Evolutionary conservation across 1,140 invertebrate species (phyloP).

Genomic region (Drosophila pandora): DNA sequence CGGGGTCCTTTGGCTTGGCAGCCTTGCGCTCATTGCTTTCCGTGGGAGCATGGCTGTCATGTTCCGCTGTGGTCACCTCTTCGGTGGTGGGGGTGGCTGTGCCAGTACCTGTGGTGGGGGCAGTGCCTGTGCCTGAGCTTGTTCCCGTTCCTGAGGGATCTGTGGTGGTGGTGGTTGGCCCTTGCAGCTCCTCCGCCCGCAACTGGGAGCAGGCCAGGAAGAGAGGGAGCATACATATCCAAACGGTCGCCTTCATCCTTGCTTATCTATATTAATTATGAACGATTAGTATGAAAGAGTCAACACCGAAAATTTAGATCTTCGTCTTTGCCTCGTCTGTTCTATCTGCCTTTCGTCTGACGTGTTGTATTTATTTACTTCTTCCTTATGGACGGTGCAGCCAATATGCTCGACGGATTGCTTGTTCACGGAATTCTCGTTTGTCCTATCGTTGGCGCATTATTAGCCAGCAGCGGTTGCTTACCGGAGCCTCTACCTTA

Average conservation of each 20-base stretch:
- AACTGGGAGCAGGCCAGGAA: constrained; percentile 41
- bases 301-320: constrained; percentile 36
- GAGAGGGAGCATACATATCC: constrained; percentile 47
- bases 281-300: not conserved
- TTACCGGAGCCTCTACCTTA: constrained; percentile 11
- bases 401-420: constrained; percentile 29
- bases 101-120: constrained; percentile 8
- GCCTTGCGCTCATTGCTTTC: constrained; percentile 67
- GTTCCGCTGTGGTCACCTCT: constrained; percentile 55
- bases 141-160: constrained; percentile 9
- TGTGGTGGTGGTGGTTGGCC: constrained; percentile 40
- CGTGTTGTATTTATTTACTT: constrained; percentile 80
- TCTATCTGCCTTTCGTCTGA: constrained; percentile 52
- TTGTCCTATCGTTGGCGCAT: constrained; percentile 49
- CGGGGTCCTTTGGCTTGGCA: constrained; percentile 50
- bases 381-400: constrained; percentile 22
- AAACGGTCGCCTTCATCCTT: constrained; percentile 43
- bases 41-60: constrained; percentile 24
- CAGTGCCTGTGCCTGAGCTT: not conserved
- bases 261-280: constrained; percentile 9
- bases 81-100: constrained; percentile 27
- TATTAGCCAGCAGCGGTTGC: constrained; percentile 26
- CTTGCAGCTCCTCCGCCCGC: constrained; percentile 57
- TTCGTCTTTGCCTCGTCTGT: constrained; percentile 30
- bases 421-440: constrained; percentile 27